These are phyloP conservation scores for Catalaphyllia jardinei DNA, from an alignment of 64 coral and sea anemone genomes.

Conservation along the genomic window DNA sequence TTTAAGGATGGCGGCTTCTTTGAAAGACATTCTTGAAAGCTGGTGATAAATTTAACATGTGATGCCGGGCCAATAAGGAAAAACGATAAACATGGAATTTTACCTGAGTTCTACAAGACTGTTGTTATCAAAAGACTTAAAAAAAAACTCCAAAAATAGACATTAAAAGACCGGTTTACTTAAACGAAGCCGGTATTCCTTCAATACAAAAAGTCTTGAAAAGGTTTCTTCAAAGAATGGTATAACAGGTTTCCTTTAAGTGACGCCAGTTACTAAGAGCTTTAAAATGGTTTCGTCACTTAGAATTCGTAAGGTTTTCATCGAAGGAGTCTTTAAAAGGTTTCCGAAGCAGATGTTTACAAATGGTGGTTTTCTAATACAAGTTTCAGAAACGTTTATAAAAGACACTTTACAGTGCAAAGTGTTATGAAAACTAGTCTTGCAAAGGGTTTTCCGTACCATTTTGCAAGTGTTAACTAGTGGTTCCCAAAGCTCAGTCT, in stretches of 20 bases:
- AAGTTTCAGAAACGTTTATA: not conserved
- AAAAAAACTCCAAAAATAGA: too few species aligned
- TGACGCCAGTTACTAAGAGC: not conserved
- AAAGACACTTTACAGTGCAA: not conserved
- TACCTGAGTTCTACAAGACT: too few species aligned
- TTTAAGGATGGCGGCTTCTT: constrained; percentile 17
- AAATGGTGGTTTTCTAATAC: not conserved
- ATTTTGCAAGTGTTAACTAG: not conserved
- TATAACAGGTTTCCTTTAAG: too few species aligned
- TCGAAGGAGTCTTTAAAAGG: not conserved
- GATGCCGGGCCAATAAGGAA: not conserved
- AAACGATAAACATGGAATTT: not conserved
- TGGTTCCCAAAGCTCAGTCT: too few species aligned
- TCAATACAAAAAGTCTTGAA: too few species aligned
- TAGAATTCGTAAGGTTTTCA: not conserved
- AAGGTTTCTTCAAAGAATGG: too few species aligned
- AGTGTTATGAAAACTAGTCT: not conserved
- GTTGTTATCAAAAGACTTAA: too few species aligned
- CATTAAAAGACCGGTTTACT: too few species aligned
- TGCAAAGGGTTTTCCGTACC: not conserved
- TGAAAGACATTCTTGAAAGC: not conserved
- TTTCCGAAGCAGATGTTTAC: not conserved
- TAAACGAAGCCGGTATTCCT: too few species aligned
- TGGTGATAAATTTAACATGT: not conserved
- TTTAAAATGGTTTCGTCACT: not conserved